Base-by-base conservation (phyloP, 1,140 invertebrate genomes). In the Diachasma alloeum region DNA sequence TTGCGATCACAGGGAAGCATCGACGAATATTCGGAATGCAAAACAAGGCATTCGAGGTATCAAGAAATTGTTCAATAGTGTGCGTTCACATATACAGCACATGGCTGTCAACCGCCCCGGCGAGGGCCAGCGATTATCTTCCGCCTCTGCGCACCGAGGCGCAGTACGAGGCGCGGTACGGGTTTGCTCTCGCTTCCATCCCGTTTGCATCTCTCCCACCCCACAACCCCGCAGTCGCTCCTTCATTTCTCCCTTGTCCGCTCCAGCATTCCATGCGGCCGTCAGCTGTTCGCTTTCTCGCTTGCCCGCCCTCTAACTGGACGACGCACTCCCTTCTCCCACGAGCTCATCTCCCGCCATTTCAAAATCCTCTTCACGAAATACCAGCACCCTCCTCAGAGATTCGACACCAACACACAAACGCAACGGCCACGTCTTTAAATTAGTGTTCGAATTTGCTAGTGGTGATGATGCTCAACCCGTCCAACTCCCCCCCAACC, bases 131-230 rank as follows among this genome's bases (percentile, higher is more conserved):
- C 88, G 85, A 89, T 90, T 89, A 89, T 86, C 87, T 90, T 89
- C 88, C 89, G 85, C 87, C 87, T 90, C 87, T 83, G 82, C 87
- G 87, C 85, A 89, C 82, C 84, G 85, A 88, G 89, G 88, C 89
- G 88, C 86, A n/a, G n/a, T n/a, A n/a, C n/a, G n/a, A n/a, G n/a
- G n/a, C n/a, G n/a, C n/a, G n/a, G n/a, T n/a, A n/a, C 86, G 83
- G 80, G 78, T 79, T 78, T 80, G 15, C 48, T 81, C 68, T 77
- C 78, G 70, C 71, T 74, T 82, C 79, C 81, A 81, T 80, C 78
- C 80, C 59, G 59, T 63, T 22, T 63, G 11, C 22, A 26, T 26
- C 39, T 42, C 81, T 80, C 81, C 74, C 77, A 81, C 77, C 78
- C 79, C 75, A 39, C 81, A 73, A 76, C 77, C 77, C 78, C 76